Percentiles rank a stretch among this genome's conserved stretches.
Conservation (phyloP, 1,140 invertebrate genomes). For the Scylla paramamosain region DNA sequence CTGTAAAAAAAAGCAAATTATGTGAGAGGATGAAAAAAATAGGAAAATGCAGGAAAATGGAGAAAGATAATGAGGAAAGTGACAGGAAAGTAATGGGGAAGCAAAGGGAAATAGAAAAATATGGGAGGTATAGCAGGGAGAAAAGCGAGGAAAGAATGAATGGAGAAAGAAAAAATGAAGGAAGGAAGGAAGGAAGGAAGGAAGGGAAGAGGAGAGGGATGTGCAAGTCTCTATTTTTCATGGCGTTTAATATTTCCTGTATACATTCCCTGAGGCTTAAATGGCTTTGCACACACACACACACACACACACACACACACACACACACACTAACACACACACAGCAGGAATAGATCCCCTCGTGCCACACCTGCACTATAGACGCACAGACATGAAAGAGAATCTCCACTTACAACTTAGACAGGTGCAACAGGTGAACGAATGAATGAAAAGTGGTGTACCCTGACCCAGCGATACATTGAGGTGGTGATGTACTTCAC, state of each 20-base stretch:
- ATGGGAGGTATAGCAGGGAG: too few relatives aligned
- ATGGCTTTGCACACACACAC: background rate
- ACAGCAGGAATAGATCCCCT: background rate
- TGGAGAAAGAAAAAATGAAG: background rate
- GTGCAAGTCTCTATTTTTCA: too few relatives aligned
- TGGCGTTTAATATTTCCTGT: too few relatives aligned
- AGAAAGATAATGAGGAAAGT: background rate
- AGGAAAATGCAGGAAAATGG: background rate
- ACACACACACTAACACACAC: background rate
- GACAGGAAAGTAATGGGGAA: background rate
- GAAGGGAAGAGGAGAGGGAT: background rate
- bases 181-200: background rate
- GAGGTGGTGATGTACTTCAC: too few relatives aligned
- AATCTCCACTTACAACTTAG: too few relatives aligned
- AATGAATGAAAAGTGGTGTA: too few relatives aligned
- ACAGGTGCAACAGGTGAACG: too few relatives aligned
- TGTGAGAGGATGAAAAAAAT: background rate
- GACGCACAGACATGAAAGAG: too few relatives aligned
- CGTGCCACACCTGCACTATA: too few relatives aligned
- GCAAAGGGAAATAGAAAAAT: background rate
- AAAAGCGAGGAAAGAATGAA: background rate
- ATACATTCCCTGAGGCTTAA: background rate
- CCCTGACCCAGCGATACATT: too few relatives aligned
- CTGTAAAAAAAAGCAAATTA: background rate
- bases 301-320: conserved; percentile 25